Evolutionary conservation across 2,888 invertebrate species (phyloP), one percentile per base, ranked within the genome.

Genomic region (Chrysotoxum bicinctum): DNA sequence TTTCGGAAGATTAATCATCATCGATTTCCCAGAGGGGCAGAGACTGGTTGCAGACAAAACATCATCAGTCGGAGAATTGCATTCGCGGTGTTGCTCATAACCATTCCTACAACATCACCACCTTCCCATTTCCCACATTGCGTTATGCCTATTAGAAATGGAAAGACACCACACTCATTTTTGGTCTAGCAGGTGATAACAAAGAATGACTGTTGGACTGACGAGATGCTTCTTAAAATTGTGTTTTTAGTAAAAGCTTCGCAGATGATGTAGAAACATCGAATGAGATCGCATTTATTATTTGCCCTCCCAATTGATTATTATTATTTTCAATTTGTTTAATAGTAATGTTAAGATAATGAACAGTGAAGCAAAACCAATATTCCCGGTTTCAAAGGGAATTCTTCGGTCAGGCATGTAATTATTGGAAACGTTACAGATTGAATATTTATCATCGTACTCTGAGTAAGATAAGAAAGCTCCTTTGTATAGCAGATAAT

Each of bases 1-100:
- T 66, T 48, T 37, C 23, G 26, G 56, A 48, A 40, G 48, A 84
- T 77, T 80, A 80, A 80, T 84, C 75, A 72, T 76, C 75, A 84
- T 84, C 84, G 80, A 84, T 84, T 75, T 84, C 54, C 30, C 26
- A 64, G 43, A 35, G 60, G 56, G 62, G 48, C 60, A 12, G 32
- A n/a, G 21, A 14, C 23, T 23, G 32, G 32, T 14, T 56, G 35
- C 12, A 21, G 37, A 58, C 9, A 37, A n/a, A 58, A 35, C 14
- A 37, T 58, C 35, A 58, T 58, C 58, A 6, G 14, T 58, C 35
- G 56, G 21, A 37, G 14, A 58, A 37, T 37, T 35, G 35, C 58
- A 58, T 58, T 54, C 30, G 16, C 16, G 30, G 9, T 16, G 30
- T 9, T 26, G n/a, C 8, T 10, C 30, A 26, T n/a, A 7, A 26